Base-by-base conservation (phyloP, 2,888 invertebrate genomes). In the Trichopoda pennipes region DNA sequence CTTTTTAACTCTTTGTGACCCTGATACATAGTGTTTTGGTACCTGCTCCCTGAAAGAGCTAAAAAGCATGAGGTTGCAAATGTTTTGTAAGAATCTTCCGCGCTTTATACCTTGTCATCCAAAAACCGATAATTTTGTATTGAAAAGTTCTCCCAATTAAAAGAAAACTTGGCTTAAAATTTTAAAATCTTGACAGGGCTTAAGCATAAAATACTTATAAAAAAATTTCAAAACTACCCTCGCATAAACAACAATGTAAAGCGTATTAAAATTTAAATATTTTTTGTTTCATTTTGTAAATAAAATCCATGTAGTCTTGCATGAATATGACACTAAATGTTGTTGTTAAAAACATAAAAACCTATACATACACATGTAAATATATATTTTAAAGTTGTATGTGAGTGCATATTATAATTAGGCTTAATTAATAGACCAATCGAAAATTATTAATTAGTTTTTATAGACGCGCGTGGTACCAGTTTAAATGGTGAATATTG, bases 381-480 rank as follows among this genome's bases (percentile, higher is more conserved):
- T 9, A 17, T 0, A 47, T 56, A 47, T 23, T 56, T 6, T 55
- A 3, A 55, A 8, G 32, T 16, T 70, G 14, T 47, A 28, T 69
- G 12, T 38, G 55, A 61, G 49, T 79, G 56, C 68, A 60, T 69
- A 79, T 76, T 76, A 90, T 91, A 91, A 91, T 91, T 91, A 91
- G 91, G 89, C 90, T 91, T 91, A 91, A 91, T 91, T 91, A 91
- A 91, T 91, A 90, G 91, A 90, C 90, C 90, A 90, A 90, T 91
- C 89, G 88, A 89, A 91, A 91, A 91, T 91, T 91, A 91, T 91
- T 91, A 91, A 91, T 91, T 91, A 91, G 91, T 90, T 91, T 91
- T 91, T 90, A 90, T 91, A 89, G 90, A 87, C 88, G 90, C 89
- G 87, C 68, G 88, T 44, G 89, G 90, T 87, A 88, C 88, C 82